Percentiles rank a stretch among this genome's conserved stretches.
Evolutionary conservation across 2,797 vertebrate genomes (phyloP).

Genomic region (Oryzias dopingdopingensis): DNA sequence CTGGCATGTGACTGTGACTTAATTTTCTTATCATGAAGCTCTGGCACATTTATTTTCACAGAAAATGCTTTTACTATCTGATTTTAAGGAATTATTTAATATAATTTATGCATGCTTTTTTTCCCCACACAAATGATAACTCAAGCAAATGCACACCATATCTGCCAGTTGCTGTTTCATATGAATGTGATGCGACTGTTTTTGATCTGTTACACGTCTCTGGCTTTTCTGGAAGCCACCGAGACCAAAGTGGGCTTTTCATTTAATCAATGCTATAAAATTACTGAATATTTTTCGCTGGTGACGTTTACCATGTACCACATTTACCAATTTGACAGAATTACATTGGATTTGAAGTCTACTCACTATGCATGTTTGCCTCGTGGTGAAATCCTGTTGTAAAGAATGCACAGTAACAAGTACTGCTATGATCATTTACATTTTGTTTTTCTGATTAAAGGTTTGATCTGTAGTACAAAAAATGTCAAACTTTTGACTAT

Average conservation of each 20-base stretch:
- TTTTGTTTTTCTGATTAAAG: slow-evolving; percentile 28
- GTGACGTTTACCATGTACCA: not conserved
- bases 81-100: no score
- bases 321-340: not conserved
- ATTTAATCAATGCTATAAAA: slow-evolving; percentile 2
- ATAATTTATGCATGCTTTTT: no score
- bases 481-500: slow-evolving; percentile 20
- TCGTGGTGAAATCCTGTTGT: slow-evolving; percentile 48
- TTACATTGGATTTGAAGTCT: slow-evolving; percentile 7
- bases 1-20: no score
- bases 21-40: no score
- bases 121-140: no score
- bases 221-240: slow-evolving; percentile 1
- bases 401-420: slow-evolving; percentile 30
- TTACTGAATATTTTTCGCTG: not conserved
- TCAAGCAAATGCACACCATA: not conserved
- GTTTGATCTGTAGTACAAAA: slow-evolving; percentile 20
- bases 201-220: slow-evolving; percentile 28
- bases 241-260: slow-evolving; percentile 1
- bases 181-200: slow-evolving; percentile 30
- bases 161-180: slow-evolving; percentile 47
- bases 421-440: slow-evolving; percentile 27
- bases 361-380: slow-evolving; percentile 60
- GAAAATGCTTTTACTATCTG: no score
- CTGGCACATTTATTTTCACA: no score